phyloP scores from a whole-genome alignment of 2,797 vertebrate genomes.

The Mycteria americana region DNA sequence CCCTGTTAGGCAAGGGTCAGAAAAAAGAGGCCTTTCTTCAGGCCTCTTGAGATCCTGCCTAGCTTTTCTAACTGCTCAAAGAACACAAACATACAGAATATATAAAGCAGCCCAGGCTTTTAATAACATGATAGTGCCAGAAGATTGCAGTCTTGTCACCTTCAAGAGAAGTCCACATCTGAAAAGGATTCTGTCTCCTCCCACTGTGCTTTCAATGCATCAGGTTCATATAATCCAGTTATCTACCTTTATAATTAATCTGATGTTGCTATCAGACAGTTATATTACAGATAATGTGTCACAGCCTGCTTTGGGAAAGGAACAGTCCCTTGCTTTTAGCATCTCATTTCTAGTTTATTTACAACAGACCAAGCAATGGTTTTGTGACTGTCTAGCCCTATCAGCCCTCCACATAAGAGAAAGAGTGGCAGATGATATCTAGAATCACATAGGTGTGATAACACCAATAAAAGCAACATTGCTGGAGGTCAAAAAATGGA shows the following conservation, averaged over 20 bases:
- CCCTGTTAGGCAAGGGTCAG: background rate
- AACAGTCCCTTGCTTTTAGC: background rate
- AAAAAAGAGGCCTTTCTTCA: background rate
- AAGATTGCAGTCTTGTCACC: background rate
- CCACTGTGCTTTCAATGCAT: background rate
- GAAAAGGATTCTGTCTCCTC: background rate
- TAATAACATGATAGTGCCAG: background rate
- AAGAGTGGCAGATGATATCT: background rate
- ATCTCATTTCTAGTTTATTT: background rate
- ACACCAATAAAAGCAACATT: background rate
- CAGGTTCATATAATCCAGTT: background rate
- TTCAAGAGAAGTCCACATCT: background rate
- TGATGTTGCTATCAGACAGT: background rate
- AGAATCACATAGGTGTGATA: background rate
- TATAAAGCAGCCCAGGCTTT: background rate
- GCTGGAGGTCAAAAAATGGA: background rate
- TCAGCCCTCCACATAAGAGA: background rate
- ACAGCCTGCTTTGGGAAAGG: background rate
- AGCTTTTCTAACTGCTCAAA: background rate
- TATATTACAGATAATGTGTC: background rate
- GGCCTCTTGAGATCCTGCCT: background rate
- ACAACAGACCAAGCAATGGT: background rate
- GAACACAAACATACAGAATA: background rate
- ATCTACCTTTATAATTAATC: background rate
- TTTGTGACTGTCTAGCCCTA: background rate